Base-by-base conservation (phyloP, 1,140 invertebrate species). In the Anthonomus grandis region DNA sequence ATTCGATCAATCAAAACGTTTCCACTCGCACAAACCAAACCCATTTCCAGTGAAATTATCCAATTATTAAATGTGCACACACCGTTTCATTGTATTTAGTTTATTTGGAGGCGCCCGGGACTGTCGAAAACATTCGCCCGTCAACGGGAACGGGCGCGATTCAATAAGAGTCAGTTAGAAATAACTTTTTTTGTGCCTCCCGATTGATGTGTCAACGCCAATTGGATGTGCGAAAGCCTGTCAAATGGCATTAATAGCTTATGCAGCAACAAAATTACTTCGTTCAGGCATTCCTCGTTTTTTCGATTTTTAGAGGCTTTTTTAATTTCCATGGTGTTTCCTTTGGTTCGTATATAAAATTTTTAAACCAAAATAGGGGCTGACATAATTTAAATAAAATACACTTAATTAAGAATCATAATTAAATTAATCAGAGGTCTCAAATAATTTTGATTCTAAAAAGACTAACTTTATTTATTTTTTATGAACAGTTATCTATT, bases 1-100 rank as follows among this genome's bases (percentile, higher is more conserved):
- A 57, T 57, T 57, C 55, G 55, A 57, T 57, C 55, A 57, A 57
- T 57, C 55, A 57, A 57, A 57, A 57, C 55, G 55, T 49, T 37
- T 50, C 47, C 37, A 50, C 19, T 34, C 37, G 55, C 38, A 38
- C 55, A 49, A 50, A 27, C 55, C 55, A 44, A 42, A 57, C 25
- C 45, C 46, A 46, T 47, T 55, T 55, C 44, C 18, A 13, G 31
- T 17, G 31, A 55, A 57, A 57, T 57, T 57, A 57, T 57, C 55
- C 55, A 57, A 57, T 57, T 57, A 57, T 57, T 57, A 57, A 57
- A 49, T 50, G 55, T 50, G 55, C 55, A 50, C 53, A 56, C 44
- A 47, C 45, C 45, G 53, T 56, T 47, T 56, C 53, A 56, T 56
- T 56, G 53, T 56, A 57, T 57, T 57, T 50, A 50, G 55, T 57